These are phyloP conservation scores for Lerema accius DNA, from an alignment of 1,140 invertebrate species.

Conservation along the genomic window DNA sequence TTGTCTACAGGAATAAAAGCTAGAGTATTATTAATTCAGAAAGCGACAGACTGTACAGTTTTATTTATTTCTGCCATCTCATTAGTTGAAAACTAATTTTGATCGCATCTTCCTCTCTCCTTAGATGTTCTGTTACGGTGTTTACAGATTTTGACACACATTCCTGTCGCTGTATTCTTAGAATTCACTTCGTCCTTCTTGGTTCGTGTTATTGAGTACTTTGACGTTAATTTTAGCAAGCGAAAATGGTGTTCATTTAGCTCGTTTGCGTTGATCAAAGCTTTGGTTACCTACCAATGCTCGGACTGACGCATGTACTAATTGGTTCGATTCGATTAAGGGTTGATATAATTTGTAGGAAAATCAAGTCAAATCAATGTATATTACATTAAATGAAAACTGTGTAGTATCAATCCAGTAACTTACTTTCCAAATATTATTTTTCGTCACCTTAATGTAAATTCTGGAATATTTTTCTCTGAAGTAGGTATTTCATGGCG, in stretches of 20 bases:
- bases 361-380: too few relatives aligned
- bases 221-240: conserved; percentile 63
- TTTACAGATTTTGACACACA: conserved; percentile 63
- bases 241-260: conserved; percentile 66
- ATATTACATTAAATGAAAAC: too few relatives aligned
- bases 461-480: too few relatives aligned
- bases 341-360: not conserved
- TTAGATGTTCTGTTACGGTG: conserved; percentile 56
- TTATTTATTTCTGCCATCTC: conserved; percentile 35
- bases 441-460: too few relatives aligned
- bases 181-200: conserved; percentile 44
- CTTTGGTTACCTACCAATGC: conserved; percentile 46
- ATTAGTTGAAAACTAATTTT: conserved; percentile 50
- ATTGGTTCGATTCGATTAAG: conserved; percentile 64
- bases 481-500: too few relatives aligned
- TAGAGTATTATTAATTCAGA: not conserved
- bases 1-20: not conserved
- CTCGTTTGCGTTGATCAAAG: conserved; percentile 69
- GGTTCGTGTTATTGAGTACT: conserved; percentile 68
- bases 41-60: not conserved
- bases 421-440: too few relatives aligned
- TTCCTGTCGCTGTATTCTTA: conserved; percentile 61
- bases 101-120: conserved; percentile 55
- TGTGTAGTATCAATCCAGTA: too few relatives aligned
- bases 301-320: conserved; percentile 66